Evolutionary conservation across 2,797 vertebrate genomes (phyloP), one percentile per base, ranked within the genome.

Genomic region (Eulemur albifrons): DNA sequence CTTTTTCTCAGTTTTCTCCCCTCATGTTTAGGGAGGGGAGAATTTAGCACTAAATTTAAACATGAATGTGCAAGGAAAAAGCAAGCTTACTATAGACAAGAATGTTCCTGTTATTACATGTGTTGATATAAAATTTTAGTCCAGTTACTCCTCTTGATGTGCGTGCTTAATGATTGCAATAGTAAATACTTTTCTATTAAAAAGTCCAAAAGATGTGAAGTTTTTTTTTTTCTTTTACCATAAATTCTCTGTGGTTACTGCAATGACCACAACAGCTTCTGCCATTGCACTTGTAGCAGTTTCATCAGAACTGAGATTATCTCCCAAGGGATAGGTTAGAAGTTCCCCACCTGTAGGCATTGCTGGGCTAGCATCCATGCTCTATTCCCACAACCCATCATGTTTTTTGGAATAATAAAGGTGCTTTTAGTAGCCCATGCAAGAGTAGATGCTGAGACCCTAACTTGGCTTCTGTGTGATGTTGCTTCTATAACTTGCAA

Each of bases 371-470:
- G 97, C 25, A 99, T 99, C 0, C 98, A 98, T 4, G 99, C 99
- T 35, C 99, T 98, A 21, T 99, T 99, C 83, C 98, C 99, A 96
- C 98, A 99, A 0, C 99, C 99, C 0, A 98, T 91, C 32, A 99
- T 99, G 0, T 98, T 98, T 65, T 83, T 86, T 97, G 0, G 99
- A 99, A 93, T 98, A 99, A 73, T 97, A 90, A 59, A 99, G 97
- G 95, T 99, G 98, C 91, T 95, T 96, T 99, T 99, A 96, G 99
- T 45, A 2, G 99, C 99, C 99, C 99, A 99, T 97, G 99, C 99
- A 75, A 96, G 98, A 21, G 99, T 99, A 0, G 99, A 99, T 95
- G 99, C 99, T 50, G 98, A 99, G 38, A 99, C 87, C 54, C 99
- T 98, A 0, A 99, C 97, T 4, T 98, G 99, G 99, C 99, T 3